Base-by-base conservation (phyloP, 2,888 invertebrate genomes). In the Drosophila vallismaia region DNA sequence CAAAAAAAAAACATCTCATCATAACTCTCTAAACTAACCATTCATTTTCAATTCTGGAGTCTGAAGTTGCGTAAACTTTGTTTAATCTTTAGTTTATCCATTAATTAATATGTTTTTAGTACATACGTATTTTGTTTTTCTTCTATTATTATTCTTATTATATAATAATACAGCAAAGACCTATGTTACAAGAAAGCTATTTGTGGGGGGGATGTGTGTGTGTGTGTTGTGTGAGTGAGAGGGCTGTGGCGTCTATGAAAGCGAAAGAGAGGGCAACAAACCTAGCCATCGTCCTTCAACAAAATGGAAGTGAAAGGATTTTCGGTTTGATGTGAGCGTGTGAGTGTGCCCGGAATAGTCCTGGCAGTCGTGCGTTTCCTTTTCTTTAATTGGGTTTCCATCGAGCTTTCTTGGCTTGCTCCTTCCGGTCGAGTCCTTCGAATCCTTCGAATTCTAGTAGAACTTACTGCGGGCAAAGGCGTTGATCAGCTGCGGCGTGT, bases 401-500 rank as follows among this genome's bases (percentile, higher is more conserved):
- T 36, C 6, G 33, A 40, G 46, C 12, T 4, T 14, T 4, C n/a
- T n/a, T n/a, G n/a, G n/a, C n/a, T n/a, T n/a, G n/a, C n/a, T n/a
- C n/a, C n/a, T n/a, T 48, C 26, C 28, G 10, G 28, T 9, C 29
- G 2, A 9, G 19, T 40, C n/a, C 12, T 28, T 19, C 63, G 4
- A 6, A 6, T 1, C 26, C 14, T 28, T 19, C 63, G 4, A 6
- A 6, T 1, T 19, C 14, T 84, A 81, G 26, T 55, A 38, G 59
- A 90, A 70, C 60, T 74, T 63, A 57, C 42, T 77, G 7, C 91
- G 87, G 10, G 92, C 92, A 79, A 93, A 93, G 45, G 92, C 92
- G 76, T 93, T 90, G 59, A 94, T 93, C 49, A 93, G 70, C 74
- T 88, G 89, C 33, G 92, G 92, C 63, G 93, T 92, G 58, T 92